Conservation (phyloP, 2,113 vertebrate species). For the Monopterus albus region DNA sequence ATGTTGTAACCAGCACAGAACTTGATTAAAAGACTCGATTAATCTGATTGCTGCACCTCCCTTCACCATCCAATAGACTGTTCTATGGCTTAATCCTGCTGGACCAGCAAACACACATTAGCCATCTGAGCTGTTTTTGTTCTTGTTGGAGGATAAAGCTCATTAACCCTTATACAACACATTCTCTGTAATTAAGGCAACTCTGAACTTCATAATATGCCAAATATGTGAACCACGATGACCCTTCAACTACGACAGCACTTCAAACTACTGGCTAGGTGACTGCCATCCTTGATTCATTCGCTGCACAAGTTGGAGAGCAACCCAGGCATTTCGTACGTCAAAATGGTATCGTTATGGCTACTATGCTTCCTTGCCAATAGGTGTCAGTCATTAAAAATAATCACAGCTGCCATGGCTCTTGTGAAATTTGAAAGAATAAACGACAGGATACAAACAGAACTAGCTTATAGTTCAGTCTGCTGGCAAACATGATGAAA, state of each 20-base stretch:
- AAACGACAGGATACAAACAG: conserved; percentile 27
- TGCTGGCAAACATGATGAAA: conserved; percentile 40
- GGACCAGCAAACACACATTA: conserved; percentile 60
- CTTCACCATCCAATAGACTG: conserved; percentile 57
- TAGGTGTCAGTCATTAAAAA: conserved; percentile 31
- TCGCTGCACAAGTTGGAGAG: too few relatives aligned
- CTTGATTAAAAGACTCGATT: conserved; percentile 69
- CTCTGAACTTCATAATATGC: conserved; percentile 8
- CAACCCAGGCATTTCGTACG: too few relatives aligned
- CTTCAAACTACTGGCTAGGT: conserved; percentile 18
- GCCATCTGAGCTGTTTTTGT: conserved; percentile 73
- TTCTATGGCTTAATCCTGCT: conserved; percentile 56
- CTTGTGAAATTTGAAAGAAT: conserved; percentile 15
- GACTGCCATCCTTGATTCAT: too few relatives aligned
- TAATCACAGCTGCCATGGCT: conserved; percentile 17
- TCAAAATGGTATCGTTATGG: conserved; percentile 22
- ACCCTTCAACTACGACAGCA: conserved; percentile 7
- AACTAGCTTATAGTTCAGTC: conserved; percentile 45
- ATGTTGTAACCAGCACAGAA: conserved; percentile 14
- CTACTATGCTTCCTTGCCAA: conserved; percentile 28
- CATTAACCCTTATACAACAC: conserved; percentile 70
- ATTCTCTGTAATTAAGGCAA: conserved; percentile 32
- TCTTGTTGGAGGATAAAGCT: conserved; percentile 49
- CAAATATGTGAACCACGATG: neutral
- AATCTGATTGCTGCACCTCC: conserved; percentile 78